Evolutionary conservation across 2,113 vertebrate species (phyloP), one percentile per base, ranked within the genome.

Genomic region (Lanius collurio): DNA sequence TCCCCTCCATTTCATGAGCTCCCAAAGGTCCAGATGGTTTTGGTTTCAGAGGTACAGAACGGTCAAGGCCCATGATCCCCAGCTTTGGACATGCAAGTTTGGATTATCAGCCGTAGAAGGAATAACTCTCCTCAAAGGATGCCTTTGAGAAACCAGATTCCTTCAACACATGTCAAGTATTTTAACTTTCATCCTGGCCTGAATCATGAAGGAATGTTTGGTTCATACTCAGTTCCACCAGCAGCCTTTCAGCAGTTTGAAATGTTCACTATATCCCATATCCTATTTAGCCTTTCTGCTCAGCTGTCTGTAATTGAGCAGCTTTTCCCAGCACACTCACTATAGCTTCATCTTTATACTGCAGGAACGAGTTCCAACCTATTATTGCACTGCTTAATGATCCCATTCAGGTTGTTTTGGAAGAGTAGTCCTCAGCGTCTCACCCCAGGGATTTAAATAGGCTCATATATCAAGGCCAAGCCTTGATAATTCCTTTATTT

Each of bases 361-460:
- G 75, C 81, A 84, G 89, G 57, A 97, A 76, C 15, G 57, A 82
- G 87, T 91, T 95, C 95, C 93, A 94, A 30, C 90, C 93, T 92
- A 94, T 96, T 95, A 96, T 85, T 94, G 87, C 87, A 49, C 93
- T 96, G 97, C 79, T 96, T 97, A 97, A 97, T 97, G 97, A 96
- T 78, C 96, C 97, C 4, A 28, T 68, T 87, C 92, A 83, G 95
- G 89, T 91, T 95, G 97, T 46, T 96, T 95, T 96, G 95, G 97
- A 97, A 97, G 96, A 97, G 90, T 59, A 91, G 94, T 91, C 92
- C 93, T 93, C 77, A 94, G 92, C 12, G 82, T 95, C 87, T 95
- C 89, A 96, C 93, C 84, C 96, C 93, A 93, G 95, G 94, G 95
- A 87, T 97, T 97, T 95, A 90, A 97, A 96, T 95, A 77, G 95